phyloP scores from a whole-genome alignment of 2,888 invertebrate genomes.

The Drosophila testacea region DNA sequence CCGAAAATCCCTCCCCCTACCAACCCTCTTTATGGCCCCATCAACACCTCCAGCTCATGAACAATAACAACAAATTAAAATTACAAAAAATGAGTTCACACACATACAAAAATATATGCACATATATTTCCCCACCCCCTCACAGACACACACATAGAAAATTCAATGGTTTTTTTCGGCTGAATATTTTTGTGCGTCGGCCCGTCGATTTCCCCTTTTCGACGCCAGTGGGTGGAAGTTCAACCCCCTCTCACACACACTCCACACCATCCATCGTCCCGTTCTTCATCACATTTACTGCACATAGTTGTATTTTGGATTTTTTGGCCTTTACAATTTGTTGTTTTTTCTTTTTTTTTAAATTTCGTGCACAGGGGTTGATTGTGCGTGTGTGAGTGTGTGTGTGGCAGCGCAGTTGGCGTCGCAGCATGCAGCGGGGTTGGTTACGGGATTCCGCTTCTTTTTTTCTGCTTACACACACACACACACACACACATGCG shows the following conservation, averaged over 20 bases:
- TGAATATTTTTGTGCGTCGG: slow-evolving; percentile 70
- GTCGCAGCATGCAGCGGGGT: slow-evolving; percentile 72
- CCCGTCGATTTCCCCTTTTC: slow-evolving; percentile 73
- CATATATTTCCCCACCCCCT: slow-evolving; percentile 7
- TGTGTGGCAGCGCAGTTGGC: slow-evolving; percentile 32
- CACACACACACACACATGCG: slow-evolving; percentile 43
- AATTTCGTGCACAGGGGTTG: slow-evolving; percentile 73
- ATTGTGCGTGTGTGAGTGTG: slow-evolving; percentile 51
- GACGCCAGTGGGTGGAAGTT: slow-evolving; percentile 56
- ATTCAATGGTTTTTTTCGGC: slow-evolving; percentile 24
- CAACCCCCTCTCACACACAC: not conserved
- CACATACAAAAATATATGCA: not conserved
- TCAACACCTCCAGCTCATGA: slow-evolving; percentile 10
- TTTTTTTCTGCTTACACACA: slow-evolving; percentile 38
- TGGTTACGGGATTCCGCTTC: slow-evolving; percentile 67
- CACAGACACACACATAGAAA: slow-evolving; percentile 24
- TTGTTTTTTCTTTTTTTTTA: slow-evolving; percentile 60
- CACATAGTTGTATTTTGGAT: slow-evolving; percentile 63
- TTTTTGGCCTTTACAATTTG: slow-evolving; percentile 61
- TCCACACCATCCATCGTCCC: not conserved
- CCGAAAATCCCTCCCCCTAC: not conserved
- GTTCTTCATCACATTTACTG: slow-evolving; percentile 30
- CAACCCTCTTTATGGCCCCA: not conserved
- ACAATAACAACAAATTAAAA: slow-evolving; percentile 61
- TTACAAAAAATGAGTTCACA: slow-evolving; percentile 34